A percentile compares a stretch with the other conserved stretches of the same genome.
These are phyloP conservation scores for Denticeps clupeoides DNA, from an alignment of 2,797 vertebrate species.

Conservation along the genomic window DNA sequence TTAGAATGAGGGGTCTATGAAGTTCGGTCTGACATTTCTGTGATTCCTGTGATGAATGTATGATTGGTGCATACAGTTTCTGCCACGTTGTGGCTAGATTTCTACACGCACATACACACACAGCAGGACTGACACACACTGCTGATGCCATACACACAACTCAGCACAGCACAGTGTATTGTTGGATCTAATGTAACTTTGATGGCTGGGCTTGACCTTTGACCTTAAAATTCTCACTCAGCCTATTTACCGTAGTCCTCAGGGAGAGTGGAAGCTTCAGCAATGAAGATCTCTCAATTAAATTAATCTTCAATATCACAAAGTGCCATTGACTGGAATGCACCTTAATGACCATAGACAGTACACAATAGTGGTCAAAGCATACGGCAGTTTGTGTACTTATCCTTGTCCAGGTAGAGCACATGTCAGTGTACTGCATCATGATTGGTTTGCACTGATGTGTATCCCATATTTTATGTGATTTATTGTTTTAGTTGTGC, in stretches of 20 bases:
- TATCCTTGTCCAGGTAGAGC: too few species aligned
- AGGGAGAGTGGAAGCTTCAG: conserved; percentile 40
- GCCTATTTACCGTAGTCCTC: conserved; percentile 40
- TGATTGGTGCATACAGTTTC: too few species aligned
- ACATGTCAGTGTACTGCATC: too few species aligned
- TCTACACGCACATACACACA: conserved; percentile 2
- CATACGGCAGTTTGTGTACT: too few species aligned
- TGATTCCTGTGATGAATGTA: too few species aligned
- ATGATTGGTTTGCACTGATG: too few species aligned
- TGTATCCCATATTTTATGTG: too few species aligned
- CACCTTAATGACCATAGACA: not conserved
- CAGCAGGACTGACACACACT: not conserved
- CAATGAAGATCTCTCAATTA: conserved; percentile 50
- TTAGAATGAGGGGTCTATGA: too few species aligned
- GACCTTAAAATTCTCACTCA: conserved; percentile 50
- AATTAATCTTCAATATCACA: conserved; percentile 53
- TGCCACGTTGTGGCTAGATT: too few species aligned
- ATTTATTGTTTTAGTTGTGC: too few species aligned
- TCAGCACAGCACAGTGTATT: conserved; percentile 8
- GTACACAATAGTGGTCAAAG: not conserved
- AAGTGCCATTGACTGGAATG: conserved; percentile 56
- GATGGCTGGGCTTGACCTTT: conserved; percentile 49
- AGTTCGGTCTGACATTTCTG: too few species aligned
- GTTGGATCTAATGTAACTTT: conserved; percentile 32
- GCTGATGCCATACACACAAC: not conserved